Percentiles rank a stretch among this genome's conserved stretches.
Conservation (phyloP, 2,113 vertebrate species). For the Brachypodius melanocephalos region DNA sequence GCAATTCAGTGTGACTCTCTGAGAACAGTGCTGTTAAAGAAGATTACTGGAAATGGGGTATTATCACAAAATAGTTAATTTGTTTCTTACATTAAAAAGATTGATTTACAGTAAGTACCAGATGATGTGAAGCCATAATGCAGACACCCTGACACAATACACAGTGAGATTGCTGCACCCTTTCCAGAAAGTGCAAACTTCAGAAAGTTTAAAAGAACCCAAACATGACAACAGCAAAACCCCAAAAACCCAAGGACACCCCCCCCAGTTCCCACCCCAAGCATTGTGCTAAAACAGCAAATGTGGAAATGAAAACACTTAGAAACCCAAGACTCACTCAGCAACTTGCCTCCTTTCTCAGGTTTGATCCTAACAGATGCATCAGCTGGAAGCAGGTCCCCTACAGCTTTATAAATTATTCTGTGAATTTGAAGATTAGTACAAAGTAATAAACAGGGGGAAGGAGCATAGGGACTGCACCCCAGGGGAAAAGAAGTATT, state of each 20-base stretch:
- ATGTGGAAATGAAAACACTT: not conserved
- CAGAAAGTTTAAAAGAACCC: not conserved
- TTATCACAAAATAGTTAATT: not conserved
- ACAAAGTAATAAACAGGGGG: not conserved
- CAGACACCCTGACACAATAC: not conserved
- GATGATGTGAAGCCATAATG: not conserved
- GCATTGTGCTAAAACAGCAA: not conserved
- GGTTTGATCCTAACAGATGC: not conserved
- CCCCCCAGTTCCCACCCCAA: rapidly evolving
- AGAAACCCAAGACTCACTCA: not conserved
- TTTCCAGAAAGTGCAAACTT: not conserved
- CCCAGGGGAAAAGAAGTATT: not conserved
- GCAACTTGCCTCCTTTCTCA: not conserved
- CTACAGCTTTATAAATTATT: conserved; percentile 22
- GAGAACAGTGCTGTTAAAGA: not conserved
- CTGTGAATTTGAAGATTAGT: not conserved
- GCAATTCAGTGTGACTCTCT: not conserved
- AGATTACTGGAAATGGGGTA: not conserved
- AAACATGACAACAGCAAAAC: not conserved
- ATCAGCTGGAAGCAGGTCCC: conserved; percentile 17
- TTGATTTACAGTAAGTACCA: not conserved
- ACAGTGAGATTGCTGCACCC: not conserved
- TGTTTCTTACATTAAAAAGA: not conserved
- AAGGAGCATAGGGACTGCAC: not conserved
- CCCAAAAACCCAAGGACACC: not conserved